Percentiles rank a stretch among this genome's conserved stretches.
Conservation (phyloP, 2,797 vertebrate species). For the Gallinago solitaria region DNA sequence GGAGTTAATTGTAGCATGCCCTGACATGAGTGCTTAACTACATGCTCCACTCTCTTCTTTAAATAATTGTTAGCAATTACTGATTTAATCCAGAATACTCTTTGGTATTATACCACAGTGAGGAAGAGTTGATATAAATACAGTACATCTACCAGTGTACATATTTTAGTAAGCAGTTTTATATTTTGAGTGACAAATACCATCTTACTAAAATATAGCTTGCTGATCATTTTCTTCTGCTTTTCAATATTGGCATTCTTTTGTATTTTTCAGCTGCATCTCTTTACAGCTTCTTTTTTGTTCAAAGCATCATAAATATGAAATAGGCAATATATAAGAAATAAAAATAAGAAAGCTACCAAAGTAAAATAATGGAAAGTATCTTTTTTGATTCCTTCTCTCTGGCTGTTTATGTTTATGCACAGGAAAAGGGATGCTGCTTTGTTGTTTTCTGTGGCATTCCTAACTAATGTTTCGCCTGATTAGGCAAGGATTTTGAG, state of each 20-base stretch:
- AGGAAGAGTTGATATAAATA: not conserved
- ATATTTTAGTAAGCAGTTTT: not conserved
- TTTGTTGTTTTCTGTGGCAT: not conserved
- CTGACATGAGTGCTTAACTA: not conserved
- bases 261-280: not conserved
- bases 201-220: not conserved
- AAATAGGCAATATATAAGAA: not conserved
- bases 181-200: not conserved
- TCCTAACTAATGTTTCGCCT: not conserved
- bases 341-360: not conserved
- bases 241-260: not conserved
- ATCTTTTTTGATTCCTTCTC: not conserved
- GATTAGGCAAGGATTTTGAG: not conserved
- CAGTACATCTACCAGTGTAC: not conserved
- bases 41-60: not conserved
- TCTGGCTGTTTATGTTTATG: not conserved
- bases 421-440: not conserved
- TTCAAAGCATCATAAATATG: not conserved
- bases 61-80: not conserved
- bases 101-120: not conserved
- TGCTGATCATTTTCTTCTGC: not conserved
- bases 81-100: not conserved
- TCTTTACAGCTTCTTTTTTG: not conserved
- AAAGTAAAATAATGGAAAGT: not conserved
- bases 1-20: not conserved